These are phyloP conservation scores for Ectropis crepuscularia DNA, from an alignment of 2,888 invertebrate genomes.

Conservation along the genomic window DNA sequence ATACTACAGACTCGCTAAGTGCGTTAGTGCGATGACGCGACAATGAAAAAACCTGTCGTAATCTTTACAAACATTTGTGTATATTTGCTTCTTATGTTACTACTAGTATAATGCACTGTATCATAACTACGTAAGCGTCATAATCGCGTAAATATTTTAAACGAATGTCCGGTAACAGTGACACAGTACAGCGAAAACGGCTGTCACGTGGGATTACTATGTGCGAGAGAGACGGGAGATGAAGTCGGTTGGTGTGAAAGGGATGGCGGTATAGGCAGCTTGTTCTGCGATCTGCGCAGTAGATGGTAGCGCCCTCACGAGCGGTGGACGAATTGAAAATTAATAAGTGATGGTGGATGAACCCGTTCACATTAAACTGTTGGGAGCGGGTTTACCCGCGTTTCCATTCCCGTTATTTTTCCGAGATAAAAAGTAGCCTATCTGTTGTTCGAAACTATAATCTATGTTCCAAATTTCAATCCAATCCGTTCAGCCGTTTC, in stretches of 20 bases:
- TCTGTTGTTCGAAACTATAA: too few species aligned
- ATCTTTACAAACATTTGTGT: conserved; percentile 32
- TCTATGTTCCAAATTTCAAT: too few species aligned
- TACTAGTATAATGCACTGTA: conserved; percentile 24
- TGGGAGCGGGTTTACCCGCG: too few species aligned
- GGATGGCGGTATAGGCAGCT: conserved; percentile 64
- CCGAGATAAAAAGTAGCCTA: too few species aligned
- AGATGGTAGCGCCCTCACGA: conserved; percentile 50
- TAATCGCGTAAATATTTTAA: conserved; percentile 24
- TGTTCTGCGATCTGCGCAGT: conserved; percentile 78
- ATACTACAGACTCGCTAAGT: conserved; percentile 32
- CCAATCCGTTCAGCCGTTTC: too few species aligned
- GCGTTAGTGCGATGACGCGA: conserved; percentile 28
- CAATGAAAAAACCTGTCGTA: conserved; percentile 32
- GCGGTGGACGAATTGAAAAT: conserved; percentile 51
- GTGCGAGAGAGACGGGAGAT: conserved; percentile 44
- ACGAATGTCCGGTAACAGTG: conserved; percentile 32
- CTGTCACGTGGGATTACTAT: conserved; percentile 55
- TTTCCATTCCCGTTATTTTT: too few species aligned
- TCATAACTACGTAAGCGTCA: conserved; percentile 22
- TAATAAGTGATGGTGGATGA: conserved; percentile 52
- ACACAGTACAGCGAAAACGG: conserved; percentile 46
- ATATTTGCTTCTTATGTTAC: conserved; percentile 16
- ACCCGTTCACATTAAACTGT: too few species aligned
- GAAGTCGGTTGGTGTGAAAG: conserved; percentile 47